These are phyloP conservation scores for Eptesicus fuscus DNA, from an alignment of 2,113 vertebrate genomes.

Conservation along the genomic window DNA sequence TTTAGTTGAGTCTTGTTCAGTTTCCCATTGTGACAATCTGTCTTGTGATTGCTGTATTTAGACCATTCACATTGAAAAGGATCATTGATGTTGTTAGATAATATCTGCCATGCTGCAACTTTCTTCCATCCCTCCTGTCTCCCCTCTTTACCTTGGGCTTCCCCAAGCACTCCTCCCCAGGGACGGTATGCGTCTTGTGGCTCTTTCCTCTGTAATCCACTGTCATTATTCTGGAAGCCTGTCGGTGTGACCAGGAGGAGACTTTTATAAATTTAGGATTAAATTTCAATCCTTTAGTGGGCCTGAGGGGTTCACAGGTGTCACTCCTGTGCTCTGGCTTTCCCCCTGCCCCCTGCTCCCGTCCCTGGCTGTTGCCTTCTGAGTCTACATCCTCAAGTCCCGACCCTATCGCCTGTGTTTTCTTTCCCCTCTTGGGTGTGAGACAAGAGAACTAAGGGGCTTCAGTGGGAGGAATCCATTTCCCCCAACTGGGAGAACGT, in stretches of 20 bases:
- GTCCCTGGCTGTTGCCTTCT: background rate
- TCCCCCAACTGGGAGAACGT: background rate
- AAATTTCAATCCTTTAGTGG: background rate
- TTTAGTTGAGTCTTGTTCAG: no score
- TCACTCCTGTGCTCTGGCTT: background rate
- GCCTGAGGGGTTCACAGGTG: background rate
- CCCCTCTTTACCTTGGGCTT: background rate
- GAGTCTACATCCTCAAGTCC: background rate
- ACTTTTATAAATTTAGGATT: background rate
- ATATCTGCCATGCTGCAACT: background rate
- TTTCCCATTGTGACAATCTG: background rate
- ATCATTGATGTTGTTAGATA: background rate
- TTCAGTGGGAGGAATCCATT: background rate
- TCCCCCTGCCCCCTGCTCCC: accelerated
- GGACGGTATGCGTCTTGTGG: accelerated
- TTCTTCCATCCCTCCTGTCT: background rate
- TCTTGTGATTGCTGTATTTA: background rate
- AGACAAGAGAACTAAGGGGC: background rate
- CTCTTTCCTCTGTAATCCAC: background rate
- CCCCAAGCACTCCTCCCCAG: background rate
- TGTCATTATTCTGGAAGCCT: background rate
- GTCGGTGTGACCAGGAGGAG: background rate
- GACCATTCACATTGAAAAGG: background rate
- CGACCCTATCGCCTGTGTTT: background rate
- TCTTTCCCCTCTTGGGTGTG: background rate